Percentiles rank a stretch among this genome's conserved stretches.
Evolutionary conservation across 2,113 vertebrate genomes (phyloP).

Genomic region (Nematolebias whitei): DNA sequence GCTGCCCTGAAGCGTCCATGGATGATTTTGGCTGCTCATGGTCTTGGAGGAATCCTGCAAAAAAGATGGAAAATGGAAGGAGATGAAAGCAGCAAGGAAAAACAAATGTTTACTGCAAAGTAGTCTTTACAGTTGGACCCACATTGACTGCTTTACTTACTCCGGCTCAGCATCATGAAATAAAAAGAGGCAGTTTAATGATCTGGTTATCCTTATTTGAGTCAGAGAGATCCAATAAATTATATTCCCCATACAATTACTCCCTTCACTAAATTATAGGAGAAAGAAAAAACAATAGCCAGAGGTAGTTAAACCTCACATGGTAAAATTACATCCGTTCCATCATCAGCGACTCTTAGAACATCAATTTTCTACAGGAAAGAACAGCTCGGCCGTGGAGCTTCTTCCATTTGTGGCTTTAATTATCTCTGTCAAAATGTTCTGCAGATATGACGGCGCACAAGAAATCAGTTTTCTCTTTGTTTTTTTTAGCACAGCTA

Average conservation of each 20-base stretch:
- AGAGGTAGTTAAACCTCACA: not conserved
- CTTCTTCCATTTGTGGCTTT: not conserved
- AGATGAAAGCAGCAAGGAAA: not conserved
- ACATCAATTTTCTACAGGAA: not conserved
- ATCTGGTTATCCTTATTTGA: not conserved
- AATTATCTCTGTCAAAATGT: not conserved
- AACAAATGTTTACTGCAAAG: not conserved
- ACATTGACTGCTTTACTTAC: not conserved
- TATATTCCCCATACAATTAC: not conserved
- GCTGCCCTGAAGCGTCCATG: conserved; percentile 60
- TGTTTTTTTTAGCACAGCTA: not conserved
- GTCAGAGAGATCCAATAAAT: not conserved
- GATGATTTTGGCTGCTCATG: conserved; percentile 8
- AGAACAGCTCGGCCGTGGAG: not conserved
- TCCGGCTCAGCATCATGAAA: not conserved
- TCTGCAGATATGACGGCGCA: not conserved
- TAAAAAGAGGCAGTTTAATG: not conserved
- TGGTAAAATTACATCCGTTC: not conserved
- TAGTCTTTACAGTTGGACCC: not conserved
- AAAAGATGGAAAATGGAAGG: not conserved
- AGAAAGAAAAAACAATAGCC: not conserved
- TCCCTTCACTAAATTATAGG: not conserved
- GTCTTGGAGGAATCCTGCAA: conserved; percentile 56
- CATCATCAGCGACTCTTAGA: not conserved
- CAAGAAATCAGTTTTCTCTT: not conserved